Base-by-base conservation (phyloP, 1,140 invertebrate genomes). In the Penaeus chinensis region DNA sequence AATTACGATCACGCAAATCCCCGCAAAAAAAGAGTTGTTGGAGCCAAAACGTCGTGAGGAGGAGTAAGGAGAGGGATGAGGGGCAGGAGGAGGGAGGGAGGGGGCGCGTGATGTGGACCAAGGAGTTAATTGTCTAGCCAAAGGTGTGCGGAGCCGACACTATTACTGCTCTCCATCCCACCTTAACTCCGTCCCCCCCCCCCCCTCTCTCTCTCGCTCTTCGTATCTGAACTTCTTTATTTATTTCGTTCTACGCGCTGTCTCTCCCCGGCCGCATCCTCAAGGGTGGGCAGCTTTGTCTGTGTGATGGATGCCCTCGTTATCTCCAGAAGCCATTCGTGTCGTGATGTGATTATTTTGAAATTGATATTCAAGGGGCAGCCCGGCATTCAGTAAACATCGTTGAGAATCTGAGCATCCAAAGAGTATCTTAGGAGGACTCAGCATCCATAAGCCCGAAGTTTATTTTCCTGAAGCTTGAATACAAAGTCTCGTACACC, bases 51-150 rank as follows among this genome's bases (percentile, higher is more conserved):
- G 62, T 60, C 20, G 61, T 24, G 79, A 65, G 61, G 27, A 22
- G 32, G 61, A 82, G 54, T 20, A 16, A 22, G 61, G 24, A 8
- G 60, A 19, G 60, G 27, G 27, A 11, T 0, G 16, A 18, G 13
- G 18, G 20, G 65, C 27, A 1, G 79, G 10, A 19, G 60, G 16
- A 22, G 19, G 27, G 60, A 24, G 16, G 22, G 54, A 24, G 18
- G 37, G 62, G 47, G 62, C 24, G 16, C 80, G 61, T 65, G 61
- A 82, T 18, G 61, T 82, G 81, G 47, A 47, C 65, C 81, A 66
- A 47, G 63, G 61, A 82, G 81, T 82, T 82, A 71, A 82, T 82
- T 82, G 63, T 82, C 81, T 65, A 60, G 80, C 80, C 81, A 82
- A 82, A 82, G 81, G 81, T 82, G 81, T 82, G 63, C 20, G 42